phyloP scores from a whole-genome alignment of 2,797 vertebrate species.

The Limnodromus scolopaceus region DNA sequence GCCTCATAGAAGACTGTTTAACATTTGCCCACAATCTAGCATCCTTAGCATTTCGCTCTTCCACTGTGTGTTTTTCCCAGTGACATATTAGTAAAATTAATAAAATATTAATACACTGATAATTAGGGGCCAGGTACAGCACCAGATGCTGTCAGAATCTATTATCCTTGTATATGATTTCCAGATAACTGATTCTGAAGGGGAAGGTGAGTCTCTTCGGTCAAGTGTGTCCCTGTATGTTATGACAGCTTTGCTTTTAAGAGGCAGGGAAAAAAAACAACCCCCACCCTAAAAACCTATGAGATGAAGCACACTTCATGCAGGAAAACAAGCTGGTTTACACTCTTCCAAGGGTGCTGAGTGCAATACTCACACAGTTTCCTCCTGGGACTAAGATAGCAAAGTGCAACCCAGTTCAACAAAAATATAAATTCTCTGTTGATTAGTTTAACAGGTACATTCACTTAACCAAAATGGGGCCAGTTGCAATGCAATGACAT shows the following conservation, averaged over 20 bases:
- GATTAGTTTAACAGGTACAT: neutral
- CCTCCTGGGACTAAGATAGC: neutral
- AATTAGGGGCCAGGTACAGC: neutral
- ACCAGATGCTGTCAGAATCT: neutral
- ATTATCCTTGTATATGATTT: neutral
- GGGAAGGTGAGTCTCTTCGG: neutral
- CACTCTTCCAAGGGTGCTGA: neutral
- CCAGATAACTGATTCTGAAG: neutral
- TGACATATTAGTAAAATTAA: neutral
- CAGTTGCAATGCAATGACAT: neutral
- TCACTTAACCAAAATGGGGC: neutral
- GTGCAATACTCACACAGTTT: neutral
- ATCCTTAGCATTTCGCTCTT: neutral
- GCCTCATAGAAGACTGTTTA: neutral
- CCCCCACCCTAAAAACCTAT: neutral
- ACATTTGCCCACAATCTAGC: neutral
- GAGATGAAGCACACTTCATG: neutral
- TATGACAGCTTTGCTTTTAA: neutral
- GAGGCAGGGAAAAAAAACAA: neutral
- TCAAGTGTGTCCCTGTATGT: neutral
- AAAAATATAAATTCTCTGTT: neutral
- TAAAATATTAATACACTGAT: neutral
- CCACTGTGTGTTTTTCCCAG: neutral
- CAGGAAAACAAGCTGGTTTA: neutral
- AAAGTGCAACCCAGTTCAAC: neutral